Base-by-base conservation (phyloP, 2,888 invertebrate genomes). In the Itoplectis maculator region DNA sequence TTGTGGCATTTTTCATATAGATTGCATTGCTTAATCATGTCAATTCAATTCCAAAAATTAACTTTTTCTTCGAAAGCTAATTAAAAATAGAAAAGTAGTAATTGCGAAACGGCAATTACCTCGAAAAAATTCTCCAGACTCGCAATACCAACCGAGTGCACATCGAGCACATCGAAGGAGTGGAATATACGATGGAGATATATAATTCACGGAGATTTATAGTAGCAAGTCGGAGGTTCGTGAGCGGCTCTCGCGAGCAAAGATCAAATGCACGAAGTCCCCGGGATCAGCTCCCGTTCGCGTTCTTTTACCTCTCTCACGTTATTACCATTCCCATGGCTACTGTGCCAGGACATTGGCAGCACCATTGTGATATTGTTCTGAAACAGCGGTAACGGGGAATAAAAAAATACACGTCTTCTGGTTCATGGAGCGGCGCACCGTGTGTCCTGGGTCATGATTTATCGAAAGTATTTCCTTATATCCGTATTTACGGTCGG, bases 381-480 rank as follows among this genome's bases (percentile, higher is more conserved):
- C 42, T 3, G 45, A 35, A 63, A 76, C 49, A 42, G 20, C 29
- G 20, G 42, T 66, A 54, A 15, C 23, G 63, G 45, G 40, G 13
- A 54, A 61, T 45, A 54, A 11, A 59, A 37, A 65, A 75, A 45
- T 5, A 5, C 29, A 29, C 29, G 45, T 8, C 54, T n/a, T 40
- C 8, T n/a, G 45, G 54, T 77, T 69, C 68, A 61, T 11, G 35
- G 61, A 63, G 66, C 37, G 69, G n/a, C n/a, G n/a, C n/a, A n/a
- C 69, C 35, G 70, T 73, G 47, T 45, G 51, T 42, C 66, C 18
- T 15, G 29, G n/a, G 72, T 72, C 51, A 76, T 69, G 68, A 73
- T 81, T 77, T 73, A 77, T 81, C 61, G 76, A 68, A 77, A 77
- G 51, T 81, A 68, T 77, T 77, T 73, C 73, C 61, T 77, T 59